phyloP scores from a whole-genome alignment of 2,797 vertebrate genomes.

The Carcharodon carcharias region DNA sequence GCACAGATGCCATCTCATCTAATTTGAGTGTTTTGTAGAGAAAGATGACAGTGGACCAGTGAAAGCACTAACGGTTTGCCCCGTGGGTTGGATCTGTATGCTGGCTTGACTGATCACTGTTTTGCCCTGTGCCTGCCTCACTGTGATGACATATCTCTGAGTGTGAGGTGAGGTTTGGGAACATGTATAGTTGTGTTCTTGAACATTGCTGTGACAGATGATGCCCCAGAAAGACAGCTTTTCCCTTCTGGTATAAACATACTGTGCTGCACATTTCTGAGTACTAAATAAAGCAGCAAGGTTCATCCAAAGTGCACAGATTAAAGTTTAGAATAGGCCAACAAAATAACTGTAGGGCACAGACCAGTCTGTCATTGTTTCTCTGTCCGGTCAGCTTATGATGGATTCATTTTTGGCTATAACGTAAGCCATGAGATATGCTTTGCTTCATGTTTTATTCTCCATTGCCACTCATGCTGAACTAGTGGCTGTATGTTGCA shows the following conservation, averaged over 20 bases:
- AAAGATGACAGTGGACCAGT: conserved; percentile 48
- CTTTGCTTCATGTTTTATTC: conserved; percentile 54
- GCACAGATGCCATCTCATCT: conserved; percentile 67
- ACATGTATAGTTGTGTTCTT: conserved; percentile 50
- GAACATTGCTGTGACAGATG: conserved; percentile 50
- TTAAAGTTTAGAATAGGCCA: conserved; percentile 76
- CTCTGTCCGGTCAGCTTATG: conserved; percentile 64
- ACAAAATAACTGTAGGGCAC: conserved; percentile 81
- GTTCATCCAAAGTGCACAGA: conserved; percentile 84
- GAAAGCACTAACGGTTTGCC: conserved; percentile 47
- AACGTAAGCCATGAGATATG: conserved; percentile 57
- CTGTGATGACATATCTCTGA: not conserved
- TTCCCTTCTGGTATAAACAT: conserved; percentile 52
- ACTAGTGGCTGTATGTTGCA: conserved; percentile 63
- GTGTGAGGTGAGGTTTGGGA: conserved; percentile 38
- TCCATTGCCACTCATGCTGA: conserved; percentile 73
- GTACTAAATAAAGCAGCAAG: conserved; percentile 60
- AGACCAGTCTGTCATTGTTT: conserved; percentile 75
- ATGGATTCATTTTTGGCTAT: conserved; percentile 59
- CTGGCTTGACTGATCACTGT: conserved; percentile 39
- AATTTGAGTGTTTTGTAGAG: conserved; percentile 47
- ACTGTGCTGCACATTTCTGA: conserved; percentile 51
- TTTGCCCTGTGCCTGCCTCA: conserved; percentile 43
- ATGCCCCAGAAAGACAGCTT: conserved; percentile 48
- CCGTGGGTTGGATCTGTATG: conserved; percentile 42